Evolutionary conservation across 2,797 vertebrate species (phyloP), one percentile per base, ranked within the genome.

Genomic region (Nyctalus aviator): DNA sequence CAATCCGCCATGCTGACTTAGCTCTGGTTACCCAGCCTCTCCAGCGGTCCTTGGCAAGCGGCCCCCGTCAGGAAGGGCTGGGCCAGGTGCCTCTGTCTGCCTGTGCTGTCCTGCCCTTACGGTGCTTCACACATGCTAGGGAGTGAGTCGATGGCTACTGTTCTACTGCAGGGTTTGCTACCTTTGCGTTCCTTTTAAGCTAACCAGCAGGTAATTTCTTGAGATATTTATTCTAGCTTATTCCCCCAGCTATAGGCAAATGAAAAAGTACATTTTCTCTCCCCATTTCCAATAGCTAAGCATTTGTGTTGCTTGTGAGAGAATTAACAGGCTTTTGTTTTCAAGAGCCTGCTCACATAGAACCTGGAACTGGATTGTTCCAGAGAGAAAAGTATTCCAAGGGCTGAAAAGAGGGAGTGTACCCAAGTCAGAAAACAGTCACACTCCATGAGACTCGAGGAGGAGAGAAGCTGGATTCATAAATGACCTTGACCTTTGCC

Each of bases 261-360:
- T 73, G 23, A 46, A 94, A 86, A 96, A 77, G 46, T 75, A 32
- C 90, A 83, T 18, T 66, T 66, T 55, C 20, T 44, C 41, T 81
- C 35, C 35, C 30, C 12, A 32, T 10, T 76, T 66, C 21, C 53
- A 88, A 89, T 15, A 94, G 68, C 37, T 30, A 69, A 88, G 59
- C 7, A 6, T 88, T 90, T 94, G 88, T 88, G 83, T 84, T 84
- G 69, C 75, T 66, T 66, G 48, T 62, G 20, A 25, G 41, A 91
- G 48, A 95, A 94, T 71, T 91, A 88, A 72, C 50, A 83, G 87
- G 37, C 64, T 64, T 83, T 95, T 66, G 41, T 90, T 92, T 78
- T 78, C 71, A 95, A 93, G 84, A 66, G 25, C 37, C 17, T 46
- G 17, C 66, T 86, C 66, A 84, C 46, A 84, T 8, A 81, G 72